Evolutionary conservation across 2,113 vertebrate genomes (phyloP).

Genomic region (Puffinus mauretanicus): DNA sequence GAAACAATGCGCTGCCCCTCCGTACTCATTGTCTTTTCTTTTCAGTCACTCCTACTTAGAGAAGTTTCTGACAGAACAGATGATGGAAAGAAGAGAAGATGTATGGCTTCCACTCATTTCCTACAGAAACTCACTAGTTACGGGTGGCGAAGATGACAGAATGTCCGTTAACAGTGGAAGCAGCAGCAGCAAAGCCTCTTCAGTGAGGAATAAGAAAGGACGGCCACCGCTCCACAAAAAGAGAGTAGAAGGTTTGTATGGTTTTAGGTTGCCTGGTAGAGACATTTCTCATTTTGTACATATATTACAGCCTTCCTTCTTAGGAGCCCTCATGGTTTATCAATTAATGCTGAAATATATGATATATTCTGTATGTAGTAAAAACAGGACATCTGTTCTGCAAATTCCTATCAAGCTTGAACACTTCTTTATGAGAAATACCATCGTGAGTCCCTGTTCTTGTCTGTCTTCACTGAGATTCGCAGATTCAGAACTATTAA

Average conservation of each 20-base stretch:
- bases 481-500: background rate
- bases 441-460: background rate
- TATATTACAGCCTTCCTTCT: background rate
- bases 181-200: constrained; percentile 94
- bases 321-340: no score
- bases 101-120: constrained; percentile 98
- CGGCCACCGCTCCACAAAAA: constrained; percentile 93
- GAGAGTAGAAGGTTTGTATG: constrained; percentile 87
- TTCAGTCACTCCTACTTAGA: constrained; percentile 93
- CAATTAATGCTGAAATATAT: accelerated
- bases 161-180: constrained; percentile 95
- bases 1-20: background rate
- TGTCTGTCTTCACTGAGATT: background rate
- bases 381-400: background rate
- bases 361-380: background rate
- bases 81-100: constrained; percentile 97
- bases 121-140: constrained; percentile 95
- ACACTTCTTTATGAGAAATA: accelerated
- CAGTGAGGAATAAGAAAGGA: constrained; percentile 96
- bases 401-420: background rate
- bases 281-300: background rate
- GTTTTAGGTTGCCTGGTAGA: background rate
- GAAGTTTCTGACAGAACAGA: constrained; percentile 96
- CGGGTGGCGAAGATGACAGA: constrained; percentile 93
- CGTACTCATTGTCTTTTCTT: background rate